Conservation (phyloP, 2,888 invertebrate genomes). For the Cheilosia urbana region DNA sequence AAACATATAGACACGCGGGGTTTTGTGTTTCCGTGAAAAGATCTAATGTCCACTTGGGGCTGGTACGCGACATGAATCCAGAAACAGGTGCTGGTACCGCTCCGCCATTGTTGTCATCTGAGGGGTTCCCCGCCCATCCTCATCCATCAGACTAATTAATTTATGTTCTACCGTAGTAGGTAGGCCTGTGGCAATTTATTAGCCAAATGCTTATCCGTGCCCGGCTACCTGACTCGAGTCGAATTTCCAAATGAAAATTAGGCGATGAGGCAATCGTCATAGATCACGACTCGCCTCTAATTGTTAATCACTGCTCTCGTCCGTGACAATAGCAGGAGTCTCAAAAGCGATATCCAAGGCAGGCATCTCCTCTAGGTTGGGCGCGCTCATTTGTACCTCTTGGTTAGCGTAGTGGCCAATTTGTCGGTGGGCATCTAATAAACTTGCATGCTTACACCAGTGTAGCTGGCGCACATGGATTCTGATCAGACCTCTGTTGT, state of each 20-base stretch:
- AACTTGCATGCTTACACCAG: constrained; percentile 35
- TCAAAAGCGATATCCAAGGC: constrained; percentile 39
- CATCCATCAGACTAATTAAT: constrained; percentile 62
- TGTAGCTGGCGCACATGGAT: constrained; percentile 18
- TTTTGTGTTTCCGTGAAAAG: constrained; percentile 44
- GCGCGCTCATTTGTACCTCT: constrained; percentile 7
- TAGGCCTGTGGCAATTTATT: constrained; percentile 48
- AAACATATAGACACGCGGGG: constrained; percentile 17
- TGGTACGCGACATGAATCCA: constrained; percentile 44
- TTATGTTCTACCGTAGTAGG: constrained; percentile 17
- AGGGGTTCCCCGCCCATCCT: constrained; percentile 19
- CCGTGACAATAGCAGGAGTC: constrained; percentile 67
- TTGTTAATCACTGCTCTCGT: constrained; percentile 67
- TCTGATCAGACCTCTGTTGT: constrained; percentile 28
- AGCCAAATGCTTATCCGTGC: constrained; percentile 48
- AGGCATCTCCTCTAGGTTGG: constrained; percentile 11
- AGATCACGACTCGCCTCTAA: constrained; percentile 69
- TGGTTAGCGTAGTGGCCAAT: constrained; percentile 34
- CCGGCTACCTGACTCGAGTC: constrained; percentile 48
- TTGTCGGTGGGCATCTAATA: constrained; percentile 59
- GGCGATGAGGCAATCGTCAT: constrained; percentile 67
- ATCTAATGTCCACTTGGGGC: constrained; percentile 55
- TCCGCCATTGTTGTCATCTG: constrained; percentile 2
- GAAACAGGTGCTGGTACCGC: constrained; percentile 42
- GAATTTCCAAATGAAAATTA: constrained; percentile 41